Base-by-base conservation (phyloP, 2,797 vertebrate genomes). In the Neoniphon sammara region DNA sequence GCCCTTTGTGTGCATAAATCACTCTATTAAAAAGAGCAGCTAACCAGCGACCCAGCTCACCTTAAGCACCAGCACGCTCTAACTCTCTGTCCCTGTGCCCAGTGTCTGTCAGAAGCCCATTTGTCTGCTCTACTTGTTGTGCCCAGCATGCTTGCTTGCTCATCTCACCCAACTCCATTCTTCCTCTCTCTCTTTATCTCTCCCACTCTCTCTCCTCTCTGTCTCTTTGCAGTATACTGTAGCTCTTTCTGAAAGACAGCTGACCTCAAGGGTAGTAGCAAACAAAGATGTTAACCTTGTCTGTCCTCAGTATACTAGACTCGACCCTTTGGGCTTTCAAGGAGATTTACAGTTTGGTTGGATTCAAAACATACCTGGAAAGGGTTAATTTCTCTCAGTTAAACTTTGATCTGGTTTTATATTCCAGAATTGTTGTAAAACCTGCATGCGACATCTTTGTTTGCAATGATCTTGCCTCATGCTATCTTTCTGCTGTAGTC, bases 41-140 rank as follows among this genome's bases (percentile, higher is more conserved):
- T 87, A 85, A 87, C 70, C 77, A 75, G 58, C 1, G 25, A 66
- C 73, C 79, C 65, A 61, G 69, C 79, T 85, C 79, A 81, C 82
- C 84, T 88, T 74, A 83, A 87, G 80, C 75, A 79, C 75, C 69
- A 39, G 81, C 85, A 81, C 85, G 85, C 76, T 81, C 77, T 71
- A 70, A 60, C 78, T 75, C 73, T 78, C 77, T 80, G 82, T 91
- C 84, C 73, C 76, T 11, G 74, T 83, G 80, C 87, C 86, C 85
- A 73, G 72, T 83, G 75, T 83, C 86, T 86, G 88, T 88, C 85
- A 86, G 67, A 85, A 53, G 46, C 78, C 81, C 79, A 73, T 87
- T 90, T 88, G 89, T 92, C 78, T 87, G 82, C 89, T 81, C 67
- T 88, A 73, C 82, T 89, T 78, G 77, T 81, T 77, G 85, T 90